Evolutionary conservation across 2,797 vertebrate species (phyloP), one percentile per base, ranked within the genome.

Genomic region (Catharus ustulatus): DNA sequence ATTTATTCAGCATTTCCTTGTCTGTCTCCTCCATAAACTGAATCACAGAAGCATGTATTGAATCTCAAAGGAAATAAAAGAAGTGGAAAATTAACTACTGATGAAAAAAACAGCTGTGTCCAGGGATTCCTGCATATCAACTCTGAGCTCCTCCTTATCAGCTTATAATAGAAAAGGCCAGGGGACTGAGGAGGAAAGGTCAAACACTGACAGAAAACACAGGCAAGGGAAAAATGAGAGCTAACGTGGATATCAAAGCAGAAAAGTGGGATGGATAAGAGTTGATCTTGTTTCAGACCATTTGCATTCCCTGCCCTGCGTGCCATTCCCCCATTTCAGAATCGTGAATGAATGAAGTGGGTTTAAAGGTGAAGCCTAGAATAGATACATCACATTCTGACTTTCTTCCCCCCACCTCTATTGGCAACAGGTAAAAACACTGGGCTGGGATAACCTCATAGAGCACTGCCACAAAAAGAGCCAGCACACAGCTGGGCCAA

Each of bases 31-130:
- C 93, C 94, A 95, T 92, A 96, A 89, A 94, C 95, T 95, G 96
- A 96, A 97, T 96, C 93, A 97, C 94, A 97, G 94, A 97, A 96
- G 90, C 61, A 89, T 96, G 97, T 97, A 97, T 97, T 97, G 96
- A 97, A 93, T 97, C 93, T 96, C 97, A 97, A 97, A 98, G 96
- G 95, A 97, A 97, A 97, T 97, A 96, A 98, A 98, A 94, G 97
- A 97, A 97, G 96, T 97, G 97, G 97, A 98, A 98, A 98, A 98
- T 98, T 97, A 97, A 96, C 96, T 95, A 96, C 95, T 97, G 95
- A 95, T 92, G 96, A 97, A 97, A 97, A 97, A 94, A 89, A 83
- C 80, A 89, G 85, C 87, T 91, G 73, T 89, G 94, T 95, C 94
- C 94, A 94, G 80, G 95, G 89, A 97, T 95, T 95, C 78, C 87